These are phyloP conservation scores for Ligdia adustata DNA, from an alignment of 2,888 invertebrate species.

Conservation along the genomic window DNA sequence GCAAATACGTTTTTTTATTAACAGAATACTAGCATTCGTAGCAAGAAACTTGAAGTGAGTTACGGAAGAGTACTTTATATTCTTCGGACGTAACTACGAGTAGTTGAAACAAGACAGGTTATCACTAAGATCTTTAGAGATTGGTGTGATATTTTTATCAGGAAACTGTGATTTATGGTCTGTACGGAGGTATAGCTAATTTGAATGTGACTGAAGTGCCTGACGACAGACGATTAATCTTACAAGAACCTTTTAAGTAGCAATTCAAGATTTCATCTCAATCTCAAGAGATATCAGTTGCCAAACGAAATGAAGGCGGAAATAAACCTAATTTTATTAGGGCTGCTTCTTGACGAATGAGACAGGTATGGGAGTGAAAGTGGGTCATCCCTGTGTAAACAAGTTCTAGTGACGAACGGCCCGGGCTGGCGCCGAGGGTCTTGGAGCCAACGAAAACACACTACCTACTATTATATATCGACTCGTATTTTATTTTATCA, in stretches of 20 bases:
- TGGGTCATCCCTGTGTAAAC: slow-evolving; percentile 54
- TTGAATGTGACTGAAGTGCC: too few relatives aligned
- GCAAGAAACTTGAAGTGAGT: too few relatives aligned
- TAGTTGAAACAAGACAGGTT: too few relatives aligned
- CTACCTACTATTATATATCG: slow-evolving; percentile 30
- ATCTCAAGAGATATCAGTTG: not conserved
- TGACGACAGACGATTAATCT: too few relatives aligned
- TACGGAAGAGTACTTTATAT: too few relatives aligned
- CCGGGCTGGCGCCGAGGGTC: slow-evolving; percentile 53
- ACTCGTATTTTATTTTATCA: slow-evolving; percentile 10
- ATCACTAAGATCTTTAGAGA: too few relatives aligned
- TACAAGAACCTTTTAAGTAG: not conserved
- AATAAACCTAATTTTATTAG: slow-evolving; percentile 25
- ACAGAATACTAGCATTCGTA: too few relatives aligned
- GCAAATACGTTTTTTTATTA: too few relatives aligned
- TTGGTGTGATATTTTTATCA: too few relatives aligned
- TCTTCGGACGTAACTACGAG: too few relatives aligned
- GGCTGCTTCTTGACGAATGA: slow-evolving; percentile 30
- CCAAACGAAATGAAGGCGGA: slow-evolving; percentile 7
- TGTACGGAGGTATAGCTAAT: too few relatives aligned
- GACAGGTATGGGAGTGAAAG: slow-evolving; percentile 45
- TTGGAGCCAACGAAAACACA: slow-evolving; percentile 51
- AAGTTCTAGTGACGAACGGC: slow-evolving; percentile 52
- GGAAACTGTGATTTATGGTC: too few relatives aligned
- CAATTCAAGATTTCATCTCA: slow-evolving; percentile 3